Evolutionary conservation across 2,113 vertebrate species (phyloP).

Genomic region (Aegotheles bennettii): DNA sequence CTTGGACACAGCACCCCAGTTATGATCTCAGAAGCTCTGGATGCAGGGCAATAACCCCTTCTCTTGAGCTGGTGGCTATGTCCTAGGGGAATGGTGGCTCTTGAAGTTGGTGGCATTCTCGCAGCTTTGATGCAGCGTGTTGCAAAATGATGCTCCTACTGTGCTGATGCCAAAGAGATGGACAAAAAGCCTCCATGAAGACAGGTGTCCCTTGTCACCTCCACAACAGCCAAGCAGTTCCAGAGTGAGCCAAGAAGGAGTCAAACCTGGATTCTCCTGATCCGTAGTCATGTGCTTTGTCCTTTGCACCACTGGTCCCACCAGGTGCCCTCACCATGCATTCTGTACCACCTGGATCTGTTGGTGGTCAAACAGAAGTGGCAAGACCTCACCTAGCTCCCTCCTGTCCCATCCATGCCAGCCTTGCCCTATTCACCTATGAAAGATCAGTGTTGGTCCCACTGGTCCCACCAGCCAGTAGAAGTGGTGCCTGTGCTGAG

Average conservation of each 20-base stretch:
- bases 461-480: background rate
- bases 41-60: background rate
- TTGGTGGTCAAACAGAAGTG: background rate
- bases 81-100: background rate
- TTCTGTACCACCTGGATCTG: background rate
- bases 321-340: fast-evolving
- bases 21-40: background rate
- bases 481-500: background rate
- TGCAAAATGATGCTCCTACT: background rate
- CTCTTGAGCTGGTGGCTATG: background rate
- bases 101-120: background rate
- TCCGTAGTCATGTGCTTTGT: background rate
- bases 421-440: background rate
- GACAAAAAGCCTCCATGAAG: background rate
- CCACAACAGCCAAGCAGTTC: background rate
- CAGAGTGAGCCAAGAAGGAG: background rate
- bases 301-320: background rate
- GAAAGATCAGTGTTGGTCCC: background rate
- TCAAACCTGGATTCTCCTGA: background rate
- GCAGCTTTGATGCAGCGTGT: fast-evolving
- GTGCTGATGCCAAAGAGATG: background rate
- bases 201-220: background rate
- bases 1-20: background rate
- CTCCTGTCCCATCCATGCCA: background rate
- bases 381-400: background rate